These are phyloP conservation scores for Rhinogobius similis DNA, from an alignment of 2,113 vertebrate genomes.

Conservation along the genomic window DNA sequence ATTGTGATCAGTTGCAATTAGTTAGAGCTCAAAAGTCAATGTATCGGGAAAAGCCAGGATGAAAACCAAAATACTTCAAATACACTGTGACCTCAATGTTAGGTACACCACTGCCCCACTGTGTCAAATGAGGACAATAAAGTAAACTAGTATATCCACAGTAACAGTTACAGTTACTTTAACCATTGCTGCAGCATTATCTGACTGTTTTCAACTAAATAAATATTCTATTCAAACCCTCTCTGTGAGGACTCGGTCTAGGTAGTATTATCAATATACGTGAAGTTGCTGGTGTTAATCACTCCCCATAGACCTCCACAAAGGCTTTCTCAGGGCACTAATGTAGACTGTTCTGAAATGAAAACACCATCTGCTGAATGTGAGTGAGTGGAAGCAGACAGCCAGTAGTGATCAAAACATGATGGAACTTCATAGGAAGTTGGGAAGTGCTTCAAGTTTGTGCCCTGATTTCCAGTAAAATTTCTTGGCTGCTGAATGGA, in stretches of 20 bases:
- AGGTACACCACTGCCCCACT: not conserved
- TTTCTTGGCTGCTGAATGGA: conserved; percentile 16
- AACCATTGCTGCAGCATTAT: no score
- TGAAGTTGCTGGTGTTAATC: not conserved
- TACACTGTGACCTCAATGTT: not conserved
- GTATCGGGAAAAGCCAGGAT: not conserved
- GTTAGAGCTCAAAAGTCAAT: not conserved
- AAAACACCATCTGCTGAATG: conserved; percentile 1
- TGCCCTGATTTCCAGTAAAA: conserved; percentile 25
- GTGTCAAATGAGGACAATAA: not conserved
- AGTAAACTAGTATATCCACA: no score
- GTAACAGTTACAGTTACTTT: no score
- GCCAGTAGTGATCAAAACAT: conserved; percentile 6
- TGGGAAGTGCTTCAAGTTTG: conserved; percentile 8
- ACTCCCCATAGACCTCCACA: not conserved
- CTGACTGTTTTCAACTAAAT: not conserved
- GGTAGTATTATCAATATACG: not conserved
- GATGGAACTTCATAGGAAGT: not conserved
- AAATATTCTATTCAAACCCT: not conserved
- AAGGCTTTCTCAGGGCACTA: not conserved
- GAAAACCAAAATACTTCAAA: not conserved
- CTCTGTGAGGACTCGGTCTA: no score
- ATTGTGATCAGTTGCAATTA: not conserved
- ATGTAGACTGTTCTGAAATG: not conserved
- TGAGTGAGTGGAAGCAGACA: not conserved